Conservation (phyloP, 2,888 invertebrate species). For the Temnothorax rugatulus region DNA sequence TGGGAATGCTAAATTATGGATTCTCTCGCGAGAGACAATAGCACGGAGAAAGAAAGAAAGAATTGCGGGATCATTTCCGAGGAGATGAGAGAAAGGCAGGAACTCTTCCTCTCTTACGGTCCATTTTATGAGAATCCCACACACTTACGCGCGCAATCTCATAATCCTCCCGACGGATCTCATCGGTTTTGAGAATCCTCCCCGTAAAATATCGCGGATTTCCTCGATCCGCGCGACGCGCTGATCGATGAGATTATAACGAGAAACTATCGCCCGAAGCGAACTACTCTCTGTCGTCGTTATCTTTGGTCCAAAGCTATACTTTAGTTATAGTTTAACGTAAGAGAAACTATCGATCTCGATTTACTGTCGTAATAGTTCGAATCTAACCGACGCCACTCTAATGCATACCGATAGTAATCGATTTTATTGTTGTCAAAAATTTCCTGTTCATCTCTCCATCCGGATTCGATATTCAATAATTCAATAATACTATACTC, state of each 20-base stretch:
- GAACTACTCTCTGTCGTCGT: conserved; percentile 36
- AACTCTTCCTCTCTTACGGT: conserved; percentile 19
- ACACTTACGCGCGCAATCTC: conserved; percentile 24
- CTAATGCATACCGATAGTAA: conserved; percentile 22
- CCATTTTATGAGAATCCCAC: conserved; percentile 26
- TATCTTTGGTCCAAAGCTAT: conserved; percentile 43
- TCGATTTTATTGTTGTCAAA: conserved; percentile 14
- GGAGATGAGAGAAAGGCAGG: conserved; percentile 31
- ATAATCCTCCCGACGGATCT: conserved; percentile 29
- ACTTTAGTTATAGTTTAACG: conserved; percentile 39
- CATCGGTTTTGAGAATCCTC: conserved; percentile 33
- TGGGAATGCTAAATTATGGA: conserved; percentile 47
- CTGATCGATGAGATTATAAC: conserved; percentile 49
- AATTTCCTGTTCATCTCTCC: not conserved
- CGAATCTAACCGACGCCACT: not conserved
- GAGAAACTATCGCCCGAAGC: conserved; percentile 46
- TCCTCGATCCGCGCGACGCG: conserved; percentile 32
- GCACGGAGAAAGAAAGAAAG: conserved; percentile 38
- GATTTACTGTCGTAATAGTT: conserved; percentile 40
- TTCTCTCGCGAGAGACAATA: conserved; percentile 64
- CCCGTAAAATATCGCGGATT: conserved; percentile 41
- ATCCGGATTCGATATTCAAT: not conserved
- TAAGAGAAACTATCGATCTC: conserved; percentile 37
- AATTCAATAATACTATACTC: too few relatives aligned
- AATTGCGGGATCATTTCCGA: conserved; percentile 37